Evolutionary conservation across 2,113 vertebrate species (phyloP).

Genomic region (Planiliza haematocheilus): DNA sequence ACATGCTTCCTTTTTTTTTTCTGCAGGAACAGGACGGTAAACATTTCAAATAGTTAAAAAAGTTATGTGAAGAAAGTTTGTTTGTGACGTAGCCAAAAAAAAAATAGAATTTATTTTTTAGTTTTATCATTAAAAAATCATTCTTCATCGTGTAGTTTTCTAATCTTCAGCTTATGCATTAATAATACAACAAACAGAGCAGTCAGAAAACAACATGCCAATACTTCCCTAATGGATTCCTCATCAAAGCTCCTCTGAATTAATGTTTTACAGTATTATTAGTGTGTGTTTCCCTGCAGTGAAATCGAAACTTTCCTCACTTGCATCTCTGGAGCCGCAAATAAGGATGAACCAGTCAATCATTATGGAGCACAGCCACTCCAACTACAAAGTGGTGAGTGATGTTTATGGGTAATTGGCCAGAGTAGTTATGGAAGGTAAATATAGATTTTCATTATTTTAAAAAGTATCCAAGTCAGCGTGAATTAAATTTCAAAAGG

Average conservation of each 20-base stretch:
- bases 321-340: constrained; percentile 62
- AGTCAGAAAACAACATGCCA: constrained; percentile 48
- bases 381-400: constrained; percentile 75
- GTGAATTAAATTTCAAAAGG: constrained; percentile 59
- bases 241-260: constrained; percentile 79
- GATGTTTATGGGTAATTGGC: constrained; percentile 80
- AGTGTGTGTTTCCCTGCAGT: constrained; percentile 63
- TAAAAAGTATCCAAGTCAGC: constrained; percentile 46
- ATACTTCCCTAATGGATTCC: constrained; percentile 64
- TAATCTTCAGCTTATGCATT: constrained; percentile 73
- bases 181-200: constrained; percentile 78
- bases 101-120: not conserved
- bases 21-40: not conserved
- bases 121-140: constrained; percentile 38
- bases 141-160: constrained; percentile 58
- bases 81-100: not conserved
- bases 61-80: constrained; percentile 36
- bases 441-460: constrained; percentile 77
- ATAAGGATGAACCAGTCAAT: constrained; percentile 72
- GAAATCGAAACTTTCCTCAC: constrained; percentile 67
- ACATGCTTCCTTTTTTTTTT: not conserved
- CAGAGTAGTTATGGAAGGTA: constrained; percentile 75
- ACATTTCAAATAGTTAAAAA: constrained; percentile 6
- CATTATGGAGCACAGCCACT: constrained; percentile 43
- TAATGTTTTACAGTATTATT: constrained; percentile 77